phyloP scores from a whole-genome alignment of 30 jellyfish, hydroid and myxozoan species.

The Pseudorhiza aurosa region DNA sequence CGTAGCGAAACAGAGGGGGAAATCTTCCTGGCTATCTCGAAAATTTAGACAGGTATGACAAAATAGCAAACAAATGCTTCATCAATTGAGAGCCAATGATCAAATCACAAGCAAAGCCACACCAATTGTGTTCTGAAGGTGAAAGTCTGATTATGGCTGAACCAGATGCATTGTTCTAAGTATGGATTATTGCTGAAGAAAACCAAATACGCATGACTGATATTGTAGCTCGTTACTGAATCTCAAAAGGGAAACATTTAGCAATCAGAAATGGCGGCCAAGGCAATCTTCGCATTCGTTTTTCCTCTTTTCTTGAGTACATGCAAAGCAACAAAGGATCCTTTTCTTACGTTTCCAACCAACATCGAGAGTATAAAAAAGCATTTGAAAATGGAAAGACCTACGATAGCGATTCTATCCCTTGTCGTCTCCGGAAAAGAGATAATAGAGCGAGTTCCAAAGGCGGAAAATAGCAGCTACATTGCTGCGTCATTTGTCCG shows the following conservation, averaged over 20 bases:
- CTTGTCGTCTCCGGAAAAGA: slow-evolving; percentile 61
- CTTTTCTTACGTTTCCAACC: slow-evolving; percentile 76
- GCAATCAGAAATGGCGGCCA: no score
- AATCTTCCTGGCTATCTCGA: not conserved
- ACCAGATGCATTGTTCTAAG: no score
- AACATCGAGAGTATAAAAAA: slow-evolving; percentile 64
- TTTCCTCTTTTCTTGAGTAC: not conserved
- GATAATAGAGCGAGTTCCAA: slow-evolving; percentile 55
- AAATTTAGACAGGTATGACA: not conserved
- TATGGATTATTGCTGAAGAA: no score
- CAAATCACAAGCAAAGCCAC: slow-evolving; percentile 51
- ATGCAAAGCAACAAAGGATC: slow-evolving; percentile 3
- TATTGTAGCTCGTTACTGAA: no score
- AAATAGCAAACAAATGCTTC: not conserved
- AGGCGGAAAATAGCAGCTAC: slow-evolving; percentile 64
- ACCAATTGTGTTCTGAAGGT: no score
- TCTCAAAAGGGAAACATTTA: no score
- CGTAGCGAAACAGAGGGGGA: not conserved
- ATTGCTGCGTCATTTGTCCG: slow-evolving; percentile 86
- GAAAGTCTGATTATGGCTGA: no score
- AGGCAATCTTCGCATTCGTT: no score
- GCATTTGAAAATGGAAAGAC: slow-evolving; percentile 74
- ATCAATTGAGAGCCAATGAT: slow-evolving; percentile 32
- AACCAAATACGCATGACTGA: no score
- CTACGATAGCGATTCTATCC: slow-evolving; percentile 76